These are phyloP conservation scores for Pangasius mekongensis DNA, from an alignment of 2,797 vertebrate genomes.

Conservation along the genomic window DNA sequence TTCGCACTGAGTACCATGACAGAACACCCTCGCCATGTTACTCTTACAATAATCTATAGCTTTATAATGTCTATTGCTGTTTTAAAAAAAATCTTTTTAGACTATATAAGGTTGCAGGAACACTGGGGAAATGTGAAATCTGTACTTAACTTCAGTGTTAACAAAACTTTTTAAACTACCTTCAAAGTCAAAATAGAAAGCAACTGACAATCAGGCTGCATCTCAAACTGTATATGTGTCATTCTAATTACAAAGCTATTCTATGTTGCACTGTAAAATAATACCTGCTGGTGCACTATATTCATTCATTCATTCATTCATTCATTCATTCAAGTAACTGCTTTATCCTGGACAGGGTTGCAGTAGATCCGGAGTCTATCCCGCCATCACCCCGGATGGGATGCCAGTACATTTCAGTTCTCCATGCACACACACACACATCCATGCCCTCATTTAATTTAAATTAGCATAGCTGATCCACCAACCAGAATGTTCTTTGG, in stretches of 20 bases:
- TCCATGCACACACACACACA: neutral
- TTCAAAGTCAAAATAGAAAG: neutral
- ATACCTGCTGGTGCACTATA: neutral
- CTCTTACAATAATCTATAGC: neutral
- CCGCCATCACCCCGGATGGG: neutral
- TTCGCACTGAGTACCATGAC: slow-evolving; percentile 19
- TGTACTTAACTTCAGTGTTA: neutral
- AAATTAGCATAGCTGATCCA: neutral
- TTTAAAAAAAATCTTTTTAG: neutral
- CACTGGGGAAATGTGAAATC: neutral
- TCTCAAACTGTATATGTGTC: neutral
- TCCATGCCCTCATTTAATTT: neutral
- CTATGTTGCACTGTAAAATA: neutral
- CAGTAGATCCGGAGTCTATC: neutral
- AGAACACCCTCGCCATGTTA: neutral
- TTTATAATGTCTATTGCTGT: neutral
- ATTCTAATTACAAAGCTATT: neutral
- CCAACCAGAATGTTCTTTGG: neutral
- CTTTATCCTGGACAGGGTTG: neutral
- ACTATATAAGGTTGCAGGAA: neutral
- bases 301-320: neutral
- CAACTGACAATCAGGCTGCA: neutral
- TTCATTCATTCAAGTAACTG: neutral
- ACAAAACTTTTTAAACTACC: neutral
- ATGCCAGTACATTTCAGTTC: neutral